Evolutionary conservation across 2,888 invertebrate genomes (phyloP), one percentile per base, ranked within the genome.

Genomic region (Acleris sparsana): DNA sequence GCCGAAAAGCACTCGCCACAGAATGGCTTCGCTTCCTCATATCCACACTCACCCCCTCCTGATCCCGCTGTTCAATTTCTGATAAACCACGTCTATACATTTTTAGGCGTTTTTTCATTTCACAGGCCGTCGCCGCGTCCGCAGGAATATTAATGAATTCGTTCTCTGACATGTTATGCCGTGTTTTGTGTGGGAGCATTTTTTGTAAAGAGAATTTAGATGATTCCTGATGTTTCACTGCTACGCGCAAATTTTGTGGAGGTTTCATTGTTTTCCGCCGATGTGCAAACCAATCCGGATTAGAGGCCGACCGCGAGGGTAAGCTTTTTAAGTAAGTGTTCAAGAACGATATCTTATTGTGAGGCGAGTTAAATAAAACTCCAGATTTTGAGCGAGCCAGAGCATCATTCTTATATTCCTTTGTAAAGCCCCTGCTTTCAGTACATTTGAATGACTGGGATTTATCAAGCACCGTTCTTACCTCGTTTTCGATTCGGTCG

Each of bases 281-380:
- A 72, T 81, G 81, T 82, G 83, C 77, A 80, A 88, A 82, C 89
- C 89, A 91, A 83, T 89, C 86, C 72, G 88, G 88, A 85, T 88
- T 89, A 80, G 85, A 82, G 75, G 79, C 82, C 73, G 86, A 83
- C 71, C 88, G 85, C 59, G 82, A 79, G 71, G 86, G 89, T 84
- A 93, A 85, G 84, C 93, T 93, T 84, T 88, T 93, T 80, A 93
- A 84, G 78, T 93, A 93, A 78, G 93, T 93, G 76, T 91, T 89
- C 67, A 93, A 82, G 79, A 93, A 93, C 66, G 89, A 88, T 80
- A 93, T 84, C 78, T 93, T 92, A 79, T 91, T 91, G 77, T 84
- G 82, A 18, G 92, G 92, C 44, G 80, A 82, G 69, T 83, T 83
- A 78, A 89, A 92, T 70, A 84, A 74, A 70, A 83, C 76, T 57